Base-by-base conservation (phyloP, 2,797 vertebrate species). In the Enteromius thamalakanensis region DNA sequence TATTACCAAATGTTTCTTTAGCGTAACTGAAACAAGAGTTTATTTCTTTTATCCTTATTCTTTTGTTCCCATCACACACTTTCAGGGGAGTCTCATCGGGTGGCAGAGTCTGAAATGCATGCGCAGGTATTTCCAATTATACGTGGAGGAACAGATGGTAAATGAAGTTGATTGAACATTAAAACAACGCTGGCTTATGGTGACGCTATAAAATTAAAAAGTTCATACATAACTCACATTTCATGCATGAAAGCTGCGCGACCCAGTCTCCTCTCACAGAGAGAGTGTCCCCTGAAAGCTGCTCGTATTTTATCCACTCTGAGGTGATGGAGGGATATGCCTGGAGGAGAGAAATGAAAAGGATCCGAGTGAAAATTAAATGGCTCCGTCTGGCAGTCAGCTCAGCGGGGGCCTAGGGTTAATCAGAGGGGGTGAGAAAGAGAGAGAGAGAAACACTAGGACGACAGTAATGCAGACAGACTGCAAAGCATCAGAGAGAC, bases 341-440 rank as follows among this genome's bases (percentile, higher is more conserved):
- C 84, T 88, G 81, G 82, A 87, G 83, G 86, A 88, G 79, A 80
- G 85, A 75, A 81, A 87, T 87, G 72, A 86, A 84, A 88, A 89
- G 79, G 84, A 87, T 88, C 85, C 82, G 49, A 87, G 82, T 85
- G 88, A 90, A 90, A 91, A 91, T 90, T 76, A 90, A 89, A 88
- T 83, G 81, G 80, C 86, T 86, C 86, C 76, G 85, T 87, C 87
- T 83, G 83, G 76, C 87, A 74, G 81, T 87, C 82, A 86, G 83
- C 88, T 85, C 89, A 86, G 87, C 86, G 60, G 86, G 88, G 85
- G 80, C 82, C 84, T 64, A 53, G 79, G 88, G 88, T 88, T 90
- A 88, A 90, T 89, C 87, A 89, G 85, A 87, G 83, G 80, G 83
- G 79, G 78, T 86, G 78, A 84, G 80, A 84, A 53, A 55, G 64